phyloP scores from a whole-genome alignment of 2,888 invertebrate genomes.

The Troides helena region DNA sequence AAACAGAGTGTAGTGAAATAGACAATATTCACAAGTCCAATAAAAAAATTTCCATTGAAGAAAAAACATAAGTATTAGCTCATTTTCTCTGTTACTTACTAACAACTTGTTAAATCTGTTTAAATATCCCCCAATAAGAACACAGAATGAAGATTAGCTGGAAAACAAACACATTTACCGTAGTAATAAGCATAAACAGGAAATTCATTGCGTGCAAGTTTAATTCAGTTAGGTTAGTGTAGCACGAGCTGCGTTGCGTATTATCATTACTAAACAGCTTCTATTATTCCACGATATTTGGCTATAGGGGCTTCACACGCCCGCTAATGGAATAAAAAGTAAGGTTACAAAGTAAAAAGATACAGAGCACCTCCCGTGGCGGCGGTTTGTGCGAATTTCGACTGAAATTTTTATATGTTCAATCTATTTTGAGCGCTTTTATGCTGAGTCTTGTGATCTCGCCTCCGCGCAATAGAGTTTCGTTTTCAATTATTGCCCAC shows the following conservation, averaged over 20 bases:
- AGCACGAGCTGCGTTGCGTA: constrained; percentile 65
- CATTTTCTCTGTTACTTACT: too few relatives aligned
- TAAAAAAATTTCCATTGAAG: too few relatives aligned
- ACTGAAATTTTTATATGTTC: constrained; percentile 81
- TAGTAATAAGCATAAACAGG: constrained; percentile 59
- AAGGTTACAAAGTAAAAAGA: constrained; percentile 80
- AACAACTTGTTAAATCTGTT: too few relatives aligned
- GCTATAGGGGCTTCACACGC: constrained; percentile 76
- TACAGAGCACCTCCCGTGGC: constrained; percentile 75
- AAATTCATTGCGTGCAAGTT: constrained; percentile 63
- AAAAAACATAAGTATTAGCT: too few relatives aligned
- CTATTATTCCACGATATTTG: constrained; percentile 79
- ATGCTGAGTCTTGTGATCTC: constrained; percentile 75
- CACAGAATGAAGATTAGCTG: constrained; percentile 43
- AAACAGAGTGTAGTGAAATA: too few relatives aligned
- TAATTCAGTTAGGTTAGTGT: constrained; percentile 70
- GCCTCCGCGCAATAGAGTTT: constrained; percentile 74
- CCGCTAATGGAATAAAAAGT: constrained; percentile 80
- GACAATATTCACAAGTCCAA: too few relatives aligned
- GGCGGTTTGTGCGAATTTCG: constrained; percentile 75
- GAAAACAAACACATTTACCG: constrained; percentile 53
- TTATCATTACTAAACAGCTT: constrained; percentile 79
- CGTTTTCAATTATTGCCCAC: constrained; percentile 81
- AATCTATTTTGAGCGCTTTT: constrained; percentile 79
- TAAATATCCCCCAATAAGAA: constrained; percentile 30